Conservation (phyloP, 1,140 invertebrate species). For the Brachionus sp. region DNA sequence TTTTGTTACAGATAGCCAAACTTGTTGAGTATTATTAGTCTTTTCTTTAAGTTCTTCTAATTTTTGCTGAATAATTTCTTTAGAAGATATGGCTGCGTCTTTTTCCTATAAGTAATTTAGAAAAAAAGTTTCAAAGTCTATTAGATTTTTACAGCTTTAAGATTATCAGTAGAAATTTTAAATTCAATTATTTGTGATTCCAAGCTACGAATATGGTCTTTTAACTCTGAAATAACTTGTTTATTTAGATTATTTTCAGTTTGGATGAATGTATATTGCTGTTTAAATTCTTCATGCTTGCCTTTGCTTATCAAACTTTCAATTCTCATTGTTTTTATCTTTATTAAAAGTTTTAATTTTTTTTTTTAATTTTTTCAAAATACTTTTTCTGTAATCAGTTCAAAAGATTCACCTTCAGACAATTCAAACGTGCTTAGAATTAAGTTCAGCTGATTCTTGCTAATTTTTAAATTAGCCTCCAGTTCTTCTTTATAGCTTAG, state of each 20-base stretch:
- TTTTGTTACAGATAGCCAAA: constrained; percentile 51
- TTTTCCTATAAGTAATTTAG: constrained; percentile 52
- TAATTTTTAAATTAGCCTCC: constrained; percentile 47
- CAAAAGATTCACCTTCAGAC: constrained; percentile 46
- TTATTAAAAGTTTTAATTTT: constrained; percentile 47
- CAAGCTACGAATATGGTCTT: constrained; percentile 53
- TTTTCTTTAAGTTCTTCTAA: constrained; percentile 53
- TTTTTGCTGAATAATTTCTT: constrained; percentile 52
- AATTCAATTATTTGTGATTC: constrained; percentile 57
- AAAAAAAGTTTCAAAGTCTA: constrained; percentile 24
- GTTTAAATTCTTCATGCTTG: neutral
- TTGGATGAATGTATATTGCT: constrained; percentile 49
- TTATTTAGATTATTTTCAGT: constrained; percentile 58
- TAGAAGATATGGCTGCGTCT: constrained; percentile 52
- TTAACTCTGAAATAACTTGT: constrained; percentile 54
- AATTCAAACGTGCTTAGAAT: constrained; percentile 50
- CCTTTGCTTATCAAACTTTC: constrained; percentile 46
- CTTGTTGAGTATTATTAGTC: constrained; percentile 52
- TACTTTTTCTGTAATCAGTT: neutral
- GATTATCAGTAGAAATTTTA: constrained; percentile 56
- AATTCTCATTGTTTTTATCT: neutral
- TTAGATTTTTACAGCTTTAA: constrained; percentile 51
- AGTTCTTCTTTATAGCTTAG: constrained; percentile 44
- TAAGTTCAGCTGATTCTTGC: constrained; percentile 50
- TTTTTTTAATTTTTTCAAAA: constrained; percentile 6